phyloP scores from a whole-genome alignment of 1,140 invertebrate genomes.

The Eueides isabella region DNA sequence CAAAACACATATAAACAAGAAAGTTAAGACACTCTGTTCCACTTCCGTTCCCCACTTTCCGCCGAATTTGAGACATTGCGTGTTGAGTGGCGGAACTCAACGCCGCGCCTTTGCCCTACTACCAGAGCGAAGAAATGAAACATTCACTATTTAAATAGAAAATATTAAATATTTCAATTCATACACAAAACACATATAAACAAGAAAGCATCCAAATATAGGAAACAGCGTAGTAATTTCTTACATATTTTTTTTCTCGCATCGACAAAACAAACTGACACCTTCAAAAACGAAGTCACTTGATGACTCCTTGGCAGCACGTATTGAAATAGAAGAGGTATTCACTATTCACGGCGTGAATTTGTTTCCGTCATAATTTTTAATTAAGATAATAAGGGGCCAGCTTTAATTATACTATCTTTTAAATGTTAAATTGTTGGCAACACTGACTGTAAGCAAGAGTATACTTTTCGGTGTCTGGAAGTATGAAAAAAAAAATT shows the following conservation, averaged over 20 bases:
- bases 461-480: conserved; percentile 9
- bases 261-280: conserved; percentile 17
- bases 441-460: neutral
- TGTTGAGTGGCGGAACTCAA: too few species aligned
- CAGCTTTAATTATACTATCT: conserved; percentile 33
- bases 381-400: conserved; percentile 36
- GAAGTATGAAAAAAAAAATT: neutral
- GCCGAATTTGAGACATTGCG: too few species aligned
- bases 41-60: too few species aligned
- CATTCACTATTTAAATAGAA: too few species aligned
- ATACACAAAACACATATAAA: too few species aligned
- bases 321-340: conserved; percentile 39
- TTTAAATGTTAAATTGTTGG: conserved; percentile 29
- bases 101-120: too few species aligned
- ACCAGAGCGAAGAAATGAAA: too few species aligned
- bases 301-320: conserved; percentile 57
- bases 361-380: conserved; percentile 38
- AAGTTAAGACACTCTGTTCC: too few species aligned
- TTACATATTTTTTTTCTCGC: neutral
- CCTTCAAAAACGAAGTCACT: conserved; percentile 58
- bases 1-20: too few species aligned
- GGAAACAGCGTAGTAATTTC: too few species aligned
- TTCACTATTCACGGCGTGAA: conserved; percentile 34
- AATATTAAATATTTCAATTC: too few species aligned
- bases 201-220: too few species aligned